Evolutionary conservation across 2,113 vertebrate genomes (phyloP).

Genomic region (Candoia aspera): DNA sequence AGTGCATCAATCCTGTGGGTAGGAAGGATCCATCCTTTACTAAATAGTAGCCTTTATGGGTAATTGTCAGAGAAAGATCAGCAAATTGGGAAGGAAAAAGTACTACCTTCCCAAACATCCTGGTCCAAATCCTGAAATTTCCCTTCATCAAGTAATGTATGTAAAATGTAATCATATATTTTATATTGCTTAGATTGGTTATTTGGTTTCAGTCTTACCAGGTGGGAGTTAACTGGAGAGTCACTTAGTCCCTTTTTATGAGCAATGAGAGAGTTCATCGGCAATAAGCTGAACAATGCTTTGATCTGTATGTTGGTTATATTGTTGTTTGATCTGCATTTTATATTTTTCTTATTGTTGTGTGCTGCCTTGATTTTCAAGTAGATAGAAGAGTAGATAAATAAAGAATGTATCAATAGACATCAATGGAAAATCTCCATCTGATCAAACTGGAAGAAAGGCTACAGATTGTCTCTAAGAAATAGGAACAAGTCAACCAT

Average conservation of each 20-base stretch:
- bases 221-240: neutral
- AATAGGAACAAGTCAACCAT: neutral
- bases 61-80: neutral
- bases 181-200: neutral
- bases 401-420: neutral
- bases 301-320: neutral
- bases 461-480: neutral
- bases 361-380: neutral
- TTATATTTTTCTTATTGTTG: neutral
- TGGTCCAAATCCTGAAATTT: neutral
- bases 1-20: no score
- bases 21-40: no score
- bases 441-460: neutral
- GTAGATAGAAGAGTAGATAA: neutral
- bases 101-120: neutral
- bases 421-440: neutral
- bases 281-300: neutral
- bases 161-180: neutral
- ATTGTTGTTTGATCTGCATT: neutral
- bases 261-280: neutral
- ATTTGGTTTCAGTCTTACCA: neutral
- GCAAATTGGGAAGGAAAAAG: neutral
- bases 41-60: neutral
- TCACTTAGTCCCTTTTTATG: neutral
- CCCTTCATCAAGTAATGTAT: neutral